Evolutionary conservation across 2,113 vertebrate genomes (phyloP), one percentile per base, ranked within the genome.

Genomic region (Seriola aureovittata): DNA sequence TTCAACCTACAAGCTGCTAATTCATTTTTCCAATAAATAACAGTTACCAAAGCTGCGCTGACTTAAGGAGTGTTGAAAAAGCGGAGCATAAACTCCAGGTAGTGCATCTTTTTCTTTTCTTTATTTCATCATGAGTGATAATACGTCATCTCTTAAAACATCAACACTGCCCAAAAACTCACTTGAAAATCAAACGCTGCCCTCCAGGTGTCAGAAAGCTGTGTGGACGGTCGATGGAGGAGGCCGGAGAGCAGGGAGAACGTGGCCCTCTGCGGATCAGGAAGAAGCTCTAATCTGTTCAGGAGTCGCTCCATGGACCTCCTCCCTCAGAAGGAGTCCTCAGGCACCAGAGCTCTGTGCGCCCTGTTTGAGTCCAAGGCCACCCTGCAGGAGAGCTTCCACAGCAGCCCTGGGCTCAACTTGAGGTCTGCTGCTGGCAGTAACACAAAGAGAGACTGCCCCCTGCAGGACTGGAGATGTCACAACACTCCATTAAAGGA

Each of bases 21-120:
- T 68, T 29, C 36, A 78, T 58, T 0, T 29, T 78, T 12, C 59
- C 13, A 55, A 73, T 78, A n/a, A 13, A 36, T 89, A 74, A 74
- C 85, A 97, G 97, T 80, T 97, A 96, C 89, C 96, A 97, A 85
- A 94, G 92, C 77, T 92, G 89, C 75, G 55, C 85, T 54, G 92
- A 96, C 0, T 29, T 94, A 57, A 94, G 91, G 71, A 88, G 59
- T 57, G 55, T 4, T 60, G 83, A 68, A 57, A 79, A 83, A 16
- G 86, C 65, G 16, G 80, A 93, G 25, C 83, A 88, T 52, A 90
- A 88, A 34, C 66, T 67, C 44, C 93, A 95, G 96, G 96, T 97
- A 86, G 5, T 3, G 9, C 10, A 59, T 42, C 0, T 13, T 9
- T 71, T 34, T 62, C 9, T 42, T 9, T 38, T 14, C 5, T 66